A percentile compares a stretch with the other conserved stretches of the same genome.
phyloP scores from a whole-genome alignment of 2,888 invertebrate genomes.

The Campaea margaritaria region DNA sequence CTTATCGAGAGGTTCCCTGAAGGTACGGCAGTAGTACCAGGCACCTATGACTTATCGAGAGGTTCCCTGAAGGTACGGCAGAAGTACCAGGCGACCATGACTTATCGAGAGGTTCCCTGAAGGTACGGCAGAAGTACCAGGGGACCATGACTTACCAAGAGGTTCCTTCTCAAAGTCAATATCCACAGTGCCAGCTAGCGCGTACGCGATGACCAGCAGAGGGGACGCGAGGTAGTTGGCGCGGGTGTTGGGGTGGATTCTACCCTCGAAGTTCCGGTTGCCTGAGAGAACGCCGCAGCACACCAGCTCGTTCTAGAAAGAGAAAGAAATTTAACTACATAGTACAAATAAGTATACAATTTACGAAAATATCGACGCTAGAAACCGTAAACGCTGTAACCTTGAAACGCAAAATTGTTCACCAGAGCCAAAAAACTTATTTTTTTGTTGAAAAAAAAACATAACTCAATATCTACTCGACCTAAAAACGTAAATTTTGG shows the following conservation, averaged over 20 bases:
- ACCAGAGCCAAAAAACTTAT: too few relatives aligned
- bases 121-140: too few relatives aligned
- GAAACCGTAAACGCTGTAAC: too few relatives aligned
- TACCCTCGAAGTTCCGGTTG: conserved; percentile 98
- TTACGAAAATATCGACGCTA: too few relatives aligned
- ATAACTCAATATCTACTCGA: too few relatives aligned
- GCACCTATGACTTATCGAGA: conserved; percentile 82
- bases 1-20: too few relatives aligned
- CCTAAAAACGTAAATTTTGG: too few relatives aligned
- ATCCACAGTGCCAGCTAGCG: conserved; percentile 96
- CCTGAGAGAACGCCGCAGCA: conserved; percentile 98
- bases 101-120: too few relatives aligned
- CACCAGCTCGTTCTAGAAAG: conserved; percentile 92
- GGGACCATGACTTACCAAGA: conserved; percentile 82
- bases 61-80: too few relatives aligned
- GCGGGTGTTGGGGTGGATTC: conserved; percentile 98
- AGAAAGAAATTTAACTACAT: neutral
- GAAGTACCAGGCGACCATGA: too few relatives aligned
- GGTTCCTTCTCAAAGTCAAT: conserved; percentile 98
- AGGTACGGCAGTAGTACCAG: conserved; percentile 17
- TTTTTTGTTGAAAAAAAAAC: too few relatives aligned
- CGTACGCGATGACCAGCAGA: conserved; percentile 98
- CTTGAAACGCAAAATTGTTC: too few relatives aligned
- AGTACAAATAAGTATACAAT: neutral
- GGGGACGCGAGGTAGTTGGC: conserved; percentile 99